Evolutionary conservation across 2,888 invertebrate species (phyloP), one percentile per base, ranked within the genome.

Genomic region (Sinelater perroti): DNA sequence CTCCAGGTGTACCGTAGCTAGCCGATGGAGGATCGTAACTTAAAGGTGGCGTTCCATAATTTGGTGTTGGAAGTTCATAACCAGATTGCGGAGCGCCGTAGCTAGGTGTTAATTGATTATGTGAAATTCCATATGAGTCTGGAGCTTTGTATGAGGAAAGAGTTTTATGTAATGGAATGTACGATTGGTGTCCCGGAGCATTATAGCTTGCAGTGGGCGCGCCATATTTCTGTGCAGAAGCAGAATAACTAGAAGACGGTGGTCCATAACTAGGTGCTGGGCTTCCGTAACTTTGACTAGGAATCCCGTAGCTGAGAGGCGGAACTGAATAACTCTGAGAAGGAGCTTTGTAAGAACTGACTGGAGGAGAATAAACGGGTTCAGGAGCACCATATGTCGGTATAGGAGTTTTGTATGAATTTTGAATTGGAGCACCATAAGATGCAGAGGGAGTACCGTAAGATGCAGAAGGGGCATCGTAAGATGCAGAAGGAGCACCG

Each of bases 1-100:
- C 73, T 8, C 72, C 72, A 6, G 72, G 73, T 3, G 72, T 72
- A 17, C 68, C 70, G 55, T 74, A 74, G 59, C 69, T 73, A 8
- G 67, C 64, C 3, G 67, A 66, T 6, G 68, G 66, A 13, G 65
- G 35, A 38, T 70, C 70, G 45, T 70, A 70, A 49, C 54, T 63
- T 51, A 71, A 55, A 4, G 70, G 65, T 11, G 68, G 66, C 13
- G 64, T 51, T 18, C 59, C 65, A 16, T 63, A 60, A 20, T 67
- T 61, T 33, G 60, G 49, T 1, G 59, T 49, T 5, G 70, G 68
- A 11, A 69, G 56, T 14, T 69, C 67, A 26, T 70, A 70, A n/a
- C 56, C 56, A n/a, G 47, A 13, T 42, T 53, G 47, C 20, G 64
- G 60, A 8, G 46, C 14, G 10, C 49, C 49, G 30, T 62, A 65